These are phyloP conservation scores for Rhaphigaster nebulosa DNA, from an alignment of 2,888 invertebrate genomes.

Conservation along the genomic window DNA sequence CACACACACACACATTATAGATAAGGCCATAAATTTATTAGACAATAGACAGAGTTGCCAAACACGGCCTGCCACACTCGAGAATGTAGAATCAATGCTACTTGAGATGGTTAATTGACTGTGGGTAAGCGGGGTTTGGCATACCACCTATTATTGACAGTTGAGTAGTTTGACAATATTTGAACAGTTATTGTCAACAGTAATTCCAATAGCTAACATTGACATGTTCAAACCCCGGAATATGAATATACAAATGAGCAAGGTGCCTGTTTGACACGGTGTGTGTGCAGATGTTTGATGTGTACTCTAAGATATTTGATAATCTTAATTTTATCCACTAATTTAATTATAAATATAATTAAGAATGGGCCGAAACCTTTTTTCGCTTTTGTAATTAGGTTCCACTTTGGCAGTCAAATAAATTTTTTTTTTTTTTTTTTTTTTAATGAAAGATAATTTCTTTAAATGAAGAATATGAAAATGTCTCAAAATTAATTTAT, in stretches of 20 bases:
- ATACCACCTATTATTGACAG: conserved; percentile 16
- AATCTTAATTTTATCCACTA: neutral
- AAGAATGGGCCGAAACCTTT: too few relatives aligned
- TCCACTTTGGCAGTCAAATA: too few relatives aligned
- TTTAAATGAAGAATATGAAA: too few relatives aligned
- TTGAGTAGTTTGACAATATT: conserved; percentile 32
- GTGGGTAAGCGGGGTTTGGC: conserved; percentile 5
- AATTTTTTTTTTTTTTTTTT: too few relatives aligned
- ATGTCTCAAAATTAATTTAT: too few relatives aligned
- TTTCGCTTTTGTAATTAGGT: too few relatives aligned
- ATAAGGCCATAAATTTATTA: neutral
- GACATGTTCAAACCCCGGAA: conserved; percentile 23
- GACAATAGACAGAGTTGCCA: neutral
- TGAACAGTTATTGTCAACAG: conserved; percentile 28
- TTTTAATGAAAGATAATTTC: too few relatives aligned
- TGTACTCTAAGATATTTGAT: neutral
- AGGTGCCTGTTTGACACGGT: neutral
- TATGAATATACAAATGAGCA: conserved; percentile 21
- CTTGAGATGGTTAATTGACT: conserved; percentile 23
- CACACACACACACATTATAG: neutral
- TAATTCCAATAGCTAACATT: conserved; percentile 15
- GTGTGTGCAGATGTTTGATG: neutral
- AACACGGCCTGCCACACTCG: neutral
- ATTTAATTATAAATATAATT: too few relatives aligned
- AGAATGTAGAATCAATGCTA: neutral